Conservation (phyloP, 2,888 invertebrate species). For the Protophormia terraenovae region DNA sequence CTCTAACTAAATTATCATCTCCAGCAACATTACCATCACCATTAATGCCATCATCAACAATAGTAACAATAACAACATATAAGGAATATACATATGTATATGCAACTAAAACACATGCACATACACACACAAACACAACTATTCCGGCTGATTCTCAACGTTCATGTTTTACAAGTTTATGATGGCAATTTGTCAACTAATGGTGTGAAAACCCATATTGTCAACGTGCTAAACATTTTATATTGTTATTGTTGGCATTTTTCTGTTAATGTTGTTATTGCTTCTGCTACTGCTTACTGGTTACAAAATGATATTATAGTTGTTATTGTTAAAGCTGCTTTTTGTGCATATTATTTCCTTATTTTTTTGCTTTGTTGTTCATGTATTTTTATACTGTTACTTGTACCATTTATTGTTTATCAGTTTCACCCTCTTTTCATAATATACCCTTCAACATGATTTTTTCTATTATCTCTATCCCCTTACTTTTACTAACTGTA, state of each 20-base stretch:
- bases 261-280: neutral
- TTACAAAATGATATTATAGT: neutral
- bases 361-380: neutral
- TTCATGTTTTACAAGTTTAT: constrained; percentile 58
- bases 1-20: neutral
- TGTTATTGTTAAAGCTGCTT: neutral
- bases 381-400: neutral
- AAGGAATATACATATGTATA: neutral
- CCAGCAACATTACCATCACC: neutral
- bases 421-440: neutral
- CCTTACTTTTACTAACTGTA: neutral
- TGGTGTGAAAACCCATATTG: constrained; percentile 55
- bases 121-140: neutral
- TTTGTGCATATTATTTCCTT: neutral
- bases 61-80: neutral
- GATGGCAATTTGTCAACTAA: constrained; percentile 61
- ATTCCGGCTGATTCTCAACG: neutral
- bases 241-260: neutral
- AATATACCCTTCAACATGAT: too few relatives aligned
- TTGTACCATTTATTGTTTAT: neutral
- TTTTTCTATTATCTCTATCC: neutral
- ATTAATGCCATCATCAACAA: neutral
- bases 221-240: constrained; percentile 38
- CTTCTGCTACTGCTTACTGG: neutral
- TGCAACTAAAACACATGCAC: neutral